A percentile compares a stretch with the other conserved stretches of the same genome.
Conservation (phyloP, 2,113 vertebrate species). For the Edolisoma coerulescens region DNA sequence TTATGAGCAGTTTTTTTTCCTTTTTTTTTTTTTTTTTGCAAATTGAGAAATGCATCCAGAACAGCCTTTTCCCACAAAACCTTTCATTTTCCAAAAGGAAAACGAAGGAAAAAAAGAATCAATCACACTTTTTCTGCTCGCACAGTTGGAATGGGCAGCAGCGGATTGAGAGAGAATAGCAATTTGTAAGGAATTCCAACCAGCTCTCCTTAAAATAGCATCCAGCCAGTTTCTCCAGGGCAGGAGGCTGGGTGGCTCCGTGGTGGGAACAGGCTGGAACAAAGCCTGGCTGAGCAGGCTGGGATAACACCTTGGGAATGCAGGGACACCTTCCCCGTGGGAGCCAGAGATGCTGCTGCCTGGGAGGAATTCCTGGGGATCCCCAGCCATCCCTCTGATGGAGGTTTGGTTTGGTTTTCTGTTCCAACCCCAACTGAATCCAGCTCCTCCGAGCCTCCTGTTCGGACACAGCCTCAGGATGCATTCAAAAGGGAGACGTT, state of each 20-base stretch:
- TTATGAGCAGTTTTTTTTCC: not conserved
- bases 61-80: not conserved
- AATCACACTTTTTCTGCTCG: not conserved
- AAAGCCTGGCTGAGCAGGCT: not conserved
- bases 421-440: not conserved
- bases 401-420: not conserved
- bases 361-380: not conserved
- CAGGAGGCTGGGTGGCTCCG: not conserved
- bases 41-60: not conserved
- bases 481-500: not conserved
- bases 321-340: not conserved
- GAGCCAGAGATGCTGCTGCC: not conserved
- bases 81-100: not conserved
- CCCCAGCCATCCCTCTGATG: not conserved
- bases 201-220: slow-evolving; percentile 44
- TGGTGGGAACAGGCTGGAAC: not conserved
- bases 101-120: not conserved
- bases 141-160: not conserved
- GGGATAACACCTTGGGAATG: not conserved
- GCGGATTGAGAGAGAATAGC: slow-evolving; percentile 13
- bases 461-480: not conserved
- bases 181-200: slow-evolving; percentile 52
- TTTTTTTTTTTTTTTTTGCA: not conserved
- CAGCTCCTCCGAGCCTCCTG: not conserved
- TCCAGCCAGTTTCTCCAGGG: slow-evolving; percentile 13